Percentiles rank a stretch among this genome's conserved stretches.
Evolutionary conservation across 2,888 invertebrate genomes (phyloP).

Genomic region (Tortricodes alternella): DNA sequence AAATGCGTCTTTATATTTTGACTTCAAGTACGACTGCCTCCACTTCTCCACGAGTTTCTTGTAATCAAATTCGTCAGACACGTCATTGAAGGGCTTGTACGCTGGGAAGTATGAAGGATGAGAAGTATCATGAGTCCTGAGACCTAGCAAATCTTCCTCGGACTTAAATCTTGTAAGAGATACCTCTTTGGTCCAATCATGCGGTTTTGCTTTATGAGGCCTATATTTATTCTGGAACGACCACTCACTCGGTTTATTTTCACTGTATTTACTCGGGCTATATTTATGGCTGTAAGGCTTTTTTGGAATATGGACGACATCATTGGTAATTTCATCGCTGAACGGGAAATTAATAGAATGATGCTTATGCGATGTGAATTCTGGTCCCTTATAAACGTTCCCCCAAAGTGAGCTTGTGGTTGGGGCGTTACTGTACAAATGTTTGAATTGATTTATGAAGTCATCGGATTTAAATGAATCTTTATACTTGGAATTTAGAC

Average conservation of each 20-base stretch:
- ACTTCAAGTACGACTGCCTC: constrained; percentile 69
- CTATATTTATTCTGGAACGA: constrained; percentile 45
- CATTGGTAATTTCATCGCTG: constrained; percentile 51
- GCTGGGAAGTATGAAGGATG: constrained; percentile 64
- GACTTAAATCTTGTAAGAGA: constrained; percentile 62
- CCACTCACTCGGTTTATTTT: constrained; percentile 55
- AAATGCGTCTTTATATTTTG: constrained; percentile 63
- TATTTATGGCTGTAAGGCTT: constrained; percentile 50
- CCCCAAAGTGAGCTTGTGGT: constrained; percentile 64
- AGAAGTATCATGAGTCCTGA: constrained; percentile 70
- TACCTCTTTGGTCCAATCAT: constrained; percentile 62
- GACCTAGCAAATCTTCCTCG: constrained; percentile 72
- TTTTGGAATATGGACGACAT: constrained; percentile 69
- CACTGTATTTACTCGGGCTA: constrained; percentile 49
- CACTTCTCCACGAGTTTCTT: constrained; percentile 70
- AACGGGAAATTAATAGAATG: constrained; percentile 52
- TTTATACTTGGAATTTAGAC: constrained; percentile 44
- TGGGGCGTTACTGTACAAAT: constrained; percentile 53
- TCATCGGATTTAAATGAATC: constrained; percentile 57
- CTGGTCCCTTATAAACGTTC: constrained; percentile 58
- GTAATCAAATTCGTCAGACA: constrained; percentile 60
- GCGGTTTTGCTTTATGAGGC: constrained; percentile 51
- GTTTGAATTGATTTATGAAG: constrained; percentile 58
- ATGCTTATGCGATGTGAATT: constrained; percentile 53
- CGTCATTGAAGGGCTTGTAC: constrained; percentile 53